Conservation (phyloP, 2,797 vertebrate genomes). For the Phrynocephalus vlangalii region DNA sequence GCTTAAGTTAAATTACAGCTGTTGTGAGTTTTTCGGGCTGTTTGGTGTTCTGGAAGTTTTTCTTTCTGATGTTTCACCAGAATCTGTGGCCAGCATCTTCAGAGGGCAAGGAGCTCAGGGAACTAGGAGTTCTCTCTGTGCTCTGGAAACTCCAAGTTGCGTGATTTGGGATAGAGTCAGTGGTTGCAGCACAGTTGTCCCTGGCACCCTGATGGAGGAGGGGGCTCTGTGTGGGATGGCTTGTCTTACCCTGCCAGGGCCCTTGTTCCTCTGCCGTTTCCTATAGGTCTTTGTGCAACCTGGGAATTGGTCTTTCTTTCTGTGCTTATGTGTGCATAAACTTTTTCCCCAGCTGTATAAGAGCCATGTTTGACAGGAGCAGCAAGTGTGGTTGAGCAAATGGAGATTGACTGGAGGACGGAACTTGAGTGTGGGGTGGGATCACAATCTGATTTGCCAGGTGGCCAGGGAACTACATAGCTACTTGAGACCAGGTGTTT, state of each 20-base stretch:
- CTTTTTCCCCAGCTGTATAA: background rate
- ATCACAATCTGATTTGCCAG: background rate
- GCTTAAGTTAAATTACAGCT: conserved; percentile 34
- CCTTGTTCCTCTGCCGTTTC: too few relatives aligned
- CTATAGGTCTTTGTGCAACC: too few relatives aligned
- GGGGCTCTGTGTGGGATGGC: too few relatives aligned
- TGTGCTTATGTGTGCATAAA: background rate
- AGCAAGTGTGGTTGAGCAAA: background rate
- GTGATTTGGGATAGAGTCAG: background rate
- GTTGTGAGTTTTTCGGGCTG: background rate
- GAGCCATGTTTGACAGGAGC: background rate
- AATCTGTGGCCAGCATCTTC: too few relatives aligned
- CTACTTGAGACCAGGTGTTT: background rate
- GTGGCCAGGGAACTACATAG: background rate
- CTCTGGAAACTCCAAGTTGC: too few relatives aligned
- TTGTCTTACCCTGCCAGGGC: too few relatives aligned
- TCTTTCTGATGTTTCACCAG: too few relatives aligned
- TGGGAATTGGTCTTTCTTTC: background rate
- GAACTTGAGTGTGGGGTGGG: background rate
- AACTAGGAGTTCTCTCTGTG: too few relatives aligned
- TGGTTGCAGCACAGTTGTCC: background rate
- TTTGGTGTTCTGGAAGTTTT: too few relatives aligned
- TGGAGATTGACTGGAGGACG: background rate
- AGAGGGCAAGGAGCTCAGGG: too few relatives aligned
- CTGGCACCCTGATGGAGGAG: background rate